phyloP scores from a whole-genome alignment of 2,797 vertebrate species.

The Sparidentex hasta region DNA sequence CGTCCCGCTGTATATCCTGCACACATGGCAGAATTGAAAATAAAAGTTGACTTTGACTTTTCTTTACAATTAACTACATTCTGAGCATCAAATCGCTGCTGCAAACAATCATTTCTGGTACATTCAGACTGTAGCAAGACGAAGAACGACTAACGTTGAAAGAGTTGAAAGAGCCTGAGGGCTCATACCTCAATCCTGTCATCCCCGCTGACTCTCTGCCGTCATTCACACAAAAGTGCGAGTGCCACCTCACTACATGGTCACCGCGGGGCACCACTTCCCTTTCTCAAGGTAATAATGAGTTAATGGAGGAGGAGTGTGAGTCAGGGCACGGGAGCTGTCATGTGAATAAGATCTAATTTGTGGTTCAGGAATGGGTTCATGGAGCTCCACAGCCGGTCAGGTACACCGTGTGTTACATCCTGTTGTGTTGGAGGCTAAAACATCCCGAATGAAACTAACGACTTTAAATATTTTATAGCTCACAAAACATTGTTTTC shows the following conservation, averaged over 20 bases:
- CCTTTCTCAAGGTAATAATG: neutral
- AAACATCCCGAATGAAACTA: too few relatives aligned
- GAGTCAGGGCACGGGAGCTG: neutral
- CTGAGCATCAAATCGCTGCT: too few relatives aligned
- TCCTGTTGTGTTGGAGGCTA: too few relatives aligned
- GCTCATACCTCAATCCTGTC: neutral
- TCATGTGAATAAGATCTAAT: conserved; percentile 20
- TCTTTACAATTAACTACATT: neutral
- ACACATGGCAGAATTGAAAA: too few relatives aligned
- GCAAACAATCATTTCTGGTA: neutral
- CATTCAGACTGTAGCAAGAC: neutral
- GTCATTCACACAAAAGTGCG: neutral
- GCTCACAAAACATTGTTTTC: too few relatives aligned
- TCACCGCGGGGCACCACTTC: neutral
- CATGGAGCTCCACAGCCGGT: neutral
- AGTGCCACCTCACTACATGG: neutral
- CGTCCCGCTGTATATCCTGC: too few relatives aligned
- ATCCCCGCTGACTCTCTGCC: neutral
- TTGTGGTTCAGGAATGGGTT: neutral
- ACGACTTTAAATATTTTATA: too few relatives aligned
- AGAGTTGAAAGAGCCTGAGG: conserved; percentile 15
- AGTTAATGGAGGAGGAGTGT: conserved; percentile 11
- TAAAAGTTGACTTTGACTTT: too few relatives aligned
- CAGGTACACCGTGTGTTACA: neutral
- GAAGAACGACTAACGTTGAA: conserved; percentile 4